These are phyloP conservation scores for Oryzias sinensis DNA, from an alignment of 2,797 vertebrate genomes.

Conservation along the genomic window DNA sequence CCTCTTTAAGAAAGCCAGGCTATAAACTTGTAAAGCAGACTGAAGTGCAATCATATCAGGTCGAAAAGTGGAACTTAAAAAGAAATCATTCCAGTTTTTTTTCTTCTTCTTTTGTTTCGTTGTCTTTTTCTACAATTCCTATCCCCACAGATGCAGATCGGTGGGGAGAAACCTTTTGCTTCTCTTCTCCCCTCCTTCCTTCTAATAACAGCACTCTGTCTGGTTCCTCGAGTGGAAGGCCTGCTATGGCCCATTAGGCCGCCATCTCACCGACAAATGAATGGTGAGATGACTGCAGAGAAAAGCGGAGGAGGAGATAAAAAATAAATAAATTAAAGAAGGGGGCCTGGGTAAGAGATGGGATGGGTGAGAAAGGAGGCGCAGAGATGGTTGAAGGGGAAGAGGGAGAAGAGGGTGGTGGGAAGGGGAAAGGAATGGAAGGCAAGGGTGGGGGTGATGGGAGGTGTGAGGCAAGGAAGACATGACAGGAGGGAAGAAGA, in stretches of 20 bases:
- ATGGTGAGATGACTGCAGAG: constrained; percentile 71
- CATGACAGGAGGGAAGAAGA: constrained; percentile 24
- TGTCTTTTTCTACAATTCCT: constrained; percentile 19
- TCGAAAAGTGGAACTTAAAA: constrained; percentile 14
- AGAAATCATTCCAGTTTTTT: constrained; percentile 20
- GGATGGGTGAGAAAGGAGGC: constrained; percentile 23
- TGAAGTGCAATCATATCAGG: constrained; percentile 7
- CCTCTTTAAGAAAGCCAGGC: constrained; percentile 6
- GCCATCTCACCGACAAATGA: constrained; percentile 65
- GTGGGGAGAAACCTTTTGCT: too few species aligned
- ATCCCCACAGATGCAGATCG: background rate
- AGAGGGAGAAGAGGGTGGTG: constrained; percentile 14
- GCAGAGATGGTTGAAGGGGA: constrained; percentile 13
- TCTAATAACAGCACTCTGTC: constrained; percentile 68
- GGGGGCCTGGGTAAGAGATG: constrained; percentile 2
- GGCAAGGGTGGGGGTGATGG: constrained; percentile 13
- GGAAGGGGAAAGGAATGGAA: constrained; percentile 25
- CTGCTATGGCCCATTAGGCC: constrained; percentile 77
- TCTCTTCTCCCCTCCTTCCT: constrained; percentile 30
- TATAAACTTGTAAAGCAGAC: constrained; percentile 1
- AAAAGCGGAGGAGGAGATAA: constrained; percentile 32
- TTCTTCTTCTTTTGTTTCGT: constrained; percentile 11
- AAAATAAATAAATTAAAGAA: constrained; percentile 29
- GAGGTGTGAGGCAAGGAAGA: constrained; percentile 30
- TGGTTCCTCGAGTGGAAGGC: constrained; percentile 60